These are phyloP conservation scores for Acanthurus tractus DNA, from an alignment of 2,797 vertebrate genomes.

Conservation along the genomic window DNA sequence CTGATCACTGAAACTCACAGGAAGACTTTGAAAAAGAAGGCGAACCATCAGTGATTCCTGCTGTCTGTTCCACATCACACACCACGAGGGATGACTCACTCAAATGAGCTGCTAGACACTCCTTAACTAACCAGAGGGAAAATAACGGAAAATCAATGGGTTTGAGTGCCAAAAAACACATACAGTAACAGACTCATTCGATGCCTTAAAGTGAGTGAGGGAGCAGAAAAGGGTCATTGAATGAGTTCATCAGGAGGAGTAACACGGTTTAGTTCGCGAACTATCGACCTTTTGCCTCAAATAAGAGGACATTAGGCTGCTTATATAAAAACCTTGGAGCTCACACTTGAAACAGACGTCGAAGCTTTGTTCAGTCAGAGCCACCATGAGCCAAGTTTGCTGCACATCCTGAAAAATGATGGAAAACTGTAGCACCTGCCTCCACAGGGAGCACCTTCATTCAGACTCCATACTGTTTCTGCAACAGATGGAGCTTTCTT, in stretches of 20 bases:
- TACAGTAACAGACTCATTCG: background rate
- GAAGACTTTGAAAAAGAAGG: constrained; percentile 1
- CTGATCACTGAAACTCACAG: constrained; percentile 11
- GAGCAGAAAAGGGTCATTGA: constrained; percentile 1
- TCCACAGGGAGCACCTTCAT: constrained; percentile 11
- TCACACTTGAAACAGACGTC: constrained; percentile 27
- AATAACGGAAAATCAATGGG: constrained; percentile 24
- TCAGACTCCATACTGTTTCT: constrained; percentile 12
- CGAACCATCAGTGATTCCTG: background rate
- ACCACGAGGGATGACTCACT: constrained; percentile 17
- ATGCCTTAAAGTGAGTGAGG: background rate
- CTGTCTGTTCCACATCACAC: constrained; percentile 26
- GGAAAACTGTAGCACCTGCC: constrained; percentile 18
- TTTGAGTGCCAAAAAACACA: background rate
- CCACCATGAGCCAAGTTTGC: constrained; percentile 7
- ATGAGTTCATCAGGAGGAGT: background rate
- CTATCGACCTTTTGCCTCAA: background rate
- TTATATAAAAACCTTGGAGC: constrained; percentile 1
- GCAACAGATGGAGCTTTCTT: constrained; percentile 3
- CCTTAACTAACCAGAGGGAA: constrained; percentile 20
- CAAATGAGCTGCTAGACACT: constrained; percentile 7
- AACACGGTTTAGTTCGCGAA: constrained; percentile 5
- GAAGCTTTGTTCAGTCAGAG: constrained; percentile 22
- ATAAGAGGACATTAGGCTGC: constrained; percentile 22
- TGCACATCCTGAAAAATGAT: constrained; percentile 13